Evolutionary conservation across 2,113 vertebrate genomes (phyloP).

Genomic region (Notiomystis cincta): DNA sequence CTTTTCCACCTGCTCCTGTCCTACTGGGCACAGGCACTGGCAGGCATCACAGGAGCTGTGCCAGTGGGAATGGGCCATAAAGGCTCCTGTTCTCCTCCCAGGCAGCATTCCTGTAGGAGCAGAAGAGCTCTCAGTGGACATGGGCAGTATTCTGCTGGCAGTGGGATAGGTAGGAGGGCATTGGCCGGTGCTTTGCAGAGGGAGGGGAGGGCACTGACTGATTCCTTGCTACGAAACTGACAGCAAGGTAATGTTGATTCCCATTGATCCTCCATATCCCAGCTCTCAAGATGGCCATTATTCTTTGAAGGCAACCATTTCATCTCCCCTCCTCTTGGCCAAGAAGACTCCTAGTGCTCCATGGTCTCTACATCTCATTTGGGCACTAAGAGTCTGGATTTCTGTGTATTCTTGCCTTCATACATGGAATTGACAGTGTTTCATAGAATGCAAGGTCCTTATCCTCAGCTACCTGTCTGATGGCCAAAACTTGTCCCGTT

Average conservation of each 20-base stretch:
- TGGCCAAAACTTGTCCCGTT: not conserved
- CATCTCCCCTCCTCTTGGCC: not conserved
- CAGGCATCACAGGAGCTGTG: not conserved
- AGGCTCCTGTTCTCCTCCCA: not conserved
- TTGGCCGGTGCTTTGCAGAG: rapidly evolving
- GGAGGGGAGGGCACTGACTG: rapidly evolving
- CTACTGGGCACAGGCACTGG: not conserved
- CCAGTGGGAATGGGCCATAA: rapidly evolving
- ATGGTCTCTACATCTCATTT: not conserved
- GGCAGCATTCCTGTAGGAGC: not conserved
- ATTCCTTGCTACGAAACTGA: not conserved
- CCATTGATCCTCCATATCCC: not conserved
- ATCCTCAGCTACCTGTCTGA: not conserved
- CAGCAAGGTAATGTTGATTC: not conserved
- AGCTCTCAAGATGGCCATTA: not conserved
- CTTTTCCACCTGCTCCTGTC: rapidly evolving
- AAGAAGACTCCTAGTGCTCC: not conserved
- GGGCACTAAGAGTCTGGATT: not conserved
- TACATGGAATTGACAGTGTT: not conserved
- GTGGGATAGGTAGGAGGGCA: rapidly evolving
- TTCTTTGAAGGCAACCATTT: not conserved
- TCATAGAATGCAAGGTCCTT: not conserved
- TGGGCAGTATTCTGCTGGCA: too few species aligned
- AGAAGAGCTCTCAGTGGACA: not conserved
- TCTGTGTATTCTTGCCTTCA: not conserved